These are phyloP conservation scores for Oryctes rhinoceros DNA, from an alignment of 1,140 invertebrate species.

Conservation along the genomic window DNA sequence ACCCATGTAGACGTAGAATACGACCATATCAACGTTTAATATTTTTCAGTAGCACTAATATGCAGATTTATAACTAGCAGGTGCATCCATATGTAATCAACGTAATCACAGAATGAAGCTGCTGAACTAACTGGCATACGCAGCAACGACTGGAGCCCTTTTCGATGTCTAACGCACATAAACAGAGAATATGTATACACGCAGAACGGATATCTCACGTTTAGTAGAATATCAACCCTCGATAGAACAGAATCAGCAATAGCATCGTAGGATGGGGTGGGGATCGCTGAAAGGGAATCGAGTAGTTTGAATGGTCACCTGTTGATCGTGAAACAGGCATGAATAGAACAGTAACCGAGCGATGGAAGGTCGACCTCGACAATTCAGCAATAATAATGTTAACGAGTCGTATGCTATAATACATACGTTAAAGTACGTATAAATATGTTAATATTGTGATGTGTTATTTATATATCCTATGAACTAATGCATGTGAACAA, in stretches of 20 bases:
- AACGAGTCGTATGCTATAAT: neutral
- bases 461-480: no score
- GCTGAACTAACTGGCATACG: neutral
- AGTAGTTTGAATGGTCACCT: constrained; percentile 30
- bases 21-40: constrained; percentile 1
- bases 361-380: neutral
- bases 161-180: constrained; percentile 16
- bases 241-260: constrained; percentile 13
- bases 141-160: neutral
- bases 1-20: neutral
- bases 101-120: neutral
- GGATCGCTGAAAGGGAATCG: constrained; percentile 26
- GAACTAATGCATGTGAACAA: no score
- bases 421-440: no score
- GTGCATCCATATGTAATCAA: neutral
- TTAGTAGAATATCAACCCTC: constrained; percentile 22
- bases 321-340: constrained; percentile 12
- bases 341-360: constrained; percentile 2
- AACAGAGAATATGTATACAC: constrained; percentile 2
- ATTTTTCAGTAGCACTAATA: neutral
- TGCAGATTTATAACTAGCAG: neutral
- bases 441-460: no score
- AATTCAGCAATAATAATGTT: neutral
- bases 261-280: neutral
- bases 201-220: constrained; percentile 2